Evolutionary conservation across 2,888 invertebrate genomes (phyloP).

Genomic region (Carpatolechia fugitivella): DNA sequence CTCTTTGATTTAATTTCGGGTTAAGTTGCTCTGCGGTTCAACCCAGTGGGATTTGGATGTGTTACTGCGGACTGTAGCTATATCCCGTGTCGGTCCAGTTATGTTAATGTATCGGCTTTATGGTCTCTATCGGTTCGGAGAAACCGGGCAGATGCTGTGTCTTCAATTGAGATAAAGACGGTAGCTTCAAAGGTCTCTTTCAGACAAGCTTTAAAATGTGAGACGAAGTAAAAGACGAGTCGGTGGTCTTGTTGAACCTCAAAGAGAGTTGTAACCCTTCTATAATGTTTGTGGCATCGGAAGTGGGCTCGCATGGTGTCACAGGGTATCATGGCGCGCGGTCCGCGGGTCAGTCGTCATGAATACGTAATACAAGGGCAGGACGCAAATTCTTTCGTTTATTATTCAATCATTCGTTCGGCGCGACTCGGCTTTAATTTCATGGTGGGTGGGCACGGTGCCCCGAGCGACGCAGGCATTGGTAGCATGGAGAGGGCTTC

Average conservation of each 20-base stretch:
- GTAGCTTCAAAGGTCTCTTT: neutral
- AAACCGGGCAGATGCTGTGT: neutral
- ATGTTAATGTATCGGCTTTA: conserved; percentile 42
- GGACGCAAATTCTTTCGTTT: conserved; percentile 79
- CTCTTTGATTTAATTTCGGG: conserved; percentile 79
- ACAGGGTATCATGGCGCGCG: conserved; percentile 41
- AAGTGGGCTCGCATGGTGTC: conserved; percentile 12
- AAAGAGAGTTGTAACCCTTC: neutral
- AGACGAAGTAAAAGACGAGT: neutral
- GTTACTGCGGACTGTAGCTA: conserved; percentile 44
- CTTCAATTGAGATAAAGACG: neutral
- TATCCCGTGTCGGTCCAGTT: conserved; percentile 38
- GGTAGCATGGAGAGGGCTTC: conserved; percentile 55
- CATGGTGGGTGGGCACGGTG: conserved; percentile 76
- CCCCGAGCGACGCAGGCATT: conserved; percentile 53
- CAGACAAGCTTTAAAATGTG: neutral
- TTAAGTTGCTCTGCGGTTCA: conserved; percentile 71
- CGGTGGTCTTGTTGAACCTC: neutral
- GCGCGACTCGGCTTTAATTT: conserved; percentile 78
- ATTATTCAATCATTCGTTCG: conserved; percentile 80
- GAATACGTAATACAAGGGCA: conserved; percentile 78
- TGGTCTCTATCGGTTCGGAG: conserved; percentile 9
- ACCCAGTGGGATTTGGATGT: conserved; percentile 63
- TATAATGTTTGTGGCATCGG: neutral
- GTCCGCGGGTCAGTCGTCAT: conserved; percentile 70